phyloP scores from a whole-genome alignment of 1,140 invertebrate species.

The Bombyx mandarina region DNA sequence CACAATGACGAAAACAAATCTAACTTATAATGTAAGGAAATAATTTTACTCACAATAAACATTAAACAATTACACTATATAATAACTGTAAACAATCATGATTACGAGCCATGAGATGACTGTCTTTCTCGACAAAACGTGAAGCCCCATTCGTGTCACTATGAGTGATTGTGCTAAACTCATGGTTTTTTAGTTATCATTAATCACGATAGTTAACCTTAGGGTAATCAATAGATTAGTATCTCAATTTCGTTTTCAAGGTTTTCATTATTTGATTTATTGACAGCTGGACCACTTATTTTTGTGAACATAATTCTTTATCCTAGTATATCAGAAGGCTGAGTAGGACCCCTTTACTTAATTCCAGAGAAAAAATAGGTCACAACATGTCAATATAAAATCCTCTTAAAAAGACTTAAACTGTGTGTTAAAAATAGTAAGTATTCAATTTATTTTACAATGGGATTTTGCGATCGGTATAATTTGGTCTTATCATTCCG shows the following conservation, averaged over 20 bases:
- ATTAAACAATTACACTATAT: background rate
- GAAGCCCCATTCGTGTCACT: conserved; percentile 48
- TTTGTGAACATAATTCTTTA: too few species aligned
- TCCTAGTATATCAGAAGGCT: too few species aligned
- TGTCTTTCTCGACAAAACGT: conserved; percentile 26
- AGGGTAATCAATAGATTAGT: conserved; percentile 15
- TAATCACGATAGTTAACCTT: conserved; percentile 46
- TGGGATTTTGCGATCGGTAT: conserved; percentile 56
- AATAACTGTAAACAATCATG: background rate
- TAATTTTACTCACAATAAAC: too few species aligned
- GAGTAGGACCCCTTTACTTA: too few species aligned
- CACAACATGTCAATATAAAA: conserved; percentile 1
- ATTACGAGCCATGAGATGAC: background rate
- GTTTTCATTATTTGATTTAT: too few species aligned
- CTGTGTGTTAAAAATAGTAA: conserved; percentile 41
- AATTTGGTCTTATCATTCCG: conserved; percentile 71
- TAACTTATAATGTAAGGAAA: background rate
- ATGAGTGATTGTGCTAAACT: conserved; percentile 70
- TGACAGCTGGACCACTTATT: too few species aligned
- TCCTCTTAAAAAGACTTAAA: conserved; percentile 55
- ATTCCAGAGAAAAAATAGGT: too few species aligned
- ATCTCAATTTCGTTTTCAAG: conserved; percentile 14
- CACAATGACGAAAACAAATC: background rate
- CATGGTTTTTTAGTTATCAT: conserved; percentile 56
- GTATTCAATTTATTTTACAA: conserved; percentile 4